Evolutionary conservation across 2,888 invertebrate genomes (phyloP).

Genomic region (Blastobasis adustella): DNA sequence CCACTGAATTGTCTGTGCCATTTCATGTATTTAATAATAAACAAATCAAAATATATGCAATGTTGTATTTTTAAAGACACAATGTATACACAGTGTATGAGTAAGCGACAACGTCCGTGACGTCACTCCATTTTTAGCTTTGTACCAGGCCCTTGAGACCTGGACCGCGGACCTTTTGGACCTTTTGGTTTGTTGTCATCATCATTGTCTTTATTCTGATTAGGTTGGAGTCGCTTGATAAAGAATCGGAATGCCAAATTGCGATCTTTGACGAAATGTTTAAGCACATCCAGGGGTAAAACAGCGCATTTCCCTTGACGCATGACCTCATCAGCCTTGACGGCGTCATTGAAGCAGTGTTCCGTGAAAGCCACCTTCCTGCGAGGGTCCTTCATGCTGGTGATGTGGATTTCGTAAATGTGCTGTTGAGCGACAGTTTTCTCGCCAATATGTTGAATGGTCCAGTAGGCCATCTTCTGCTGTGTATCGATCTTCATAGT

Average conservation of each 20-base stretch:
- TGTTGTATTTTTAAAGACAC: no score
- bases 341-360: conserved; percentile 52
- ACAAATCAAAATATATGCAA: no score
- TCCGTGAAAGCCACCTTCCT: conserved; percentile 49
- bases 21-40: no score
- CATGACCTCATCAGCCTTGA: conserved; percentile 52
- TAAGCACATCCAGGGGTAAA: conserved; percentile 41
- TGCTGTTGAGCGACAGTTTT: conserved; percentile 47
- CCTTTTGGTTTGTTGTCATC: conserved; percentile 22
- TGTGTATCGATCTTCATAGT: conserved; percentile 54
- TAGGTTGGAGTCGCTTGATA: conserved; percentile 35
- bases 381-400: conserved; percentile 42
- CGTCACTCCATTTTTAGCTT: no score
- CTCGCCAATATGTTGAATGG: conserved; percentile 53
- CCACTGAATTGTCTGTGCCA: no score
- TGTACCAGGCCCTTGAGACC: conserved; percentile 2
- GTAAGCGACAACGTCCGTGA: no score
- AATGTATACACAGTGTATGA: no score
- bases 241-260: conserved; percentile 45
- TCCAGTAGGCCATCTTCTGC: conserved; percentile 55
- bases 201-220: conserved; percentile 18
- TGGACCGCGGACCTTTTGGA: conserved; percentile 14
- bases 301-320: conserved; percentile 48
- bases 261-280: conserved; percentile 43
- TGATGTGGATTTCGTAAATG: conserved; percentile 53